These are phyloP conservation scores for Hemaris fuciformis DNA, from an alignment of 2,888 invertebrate species.

Conservation along the genomic window DNA sequence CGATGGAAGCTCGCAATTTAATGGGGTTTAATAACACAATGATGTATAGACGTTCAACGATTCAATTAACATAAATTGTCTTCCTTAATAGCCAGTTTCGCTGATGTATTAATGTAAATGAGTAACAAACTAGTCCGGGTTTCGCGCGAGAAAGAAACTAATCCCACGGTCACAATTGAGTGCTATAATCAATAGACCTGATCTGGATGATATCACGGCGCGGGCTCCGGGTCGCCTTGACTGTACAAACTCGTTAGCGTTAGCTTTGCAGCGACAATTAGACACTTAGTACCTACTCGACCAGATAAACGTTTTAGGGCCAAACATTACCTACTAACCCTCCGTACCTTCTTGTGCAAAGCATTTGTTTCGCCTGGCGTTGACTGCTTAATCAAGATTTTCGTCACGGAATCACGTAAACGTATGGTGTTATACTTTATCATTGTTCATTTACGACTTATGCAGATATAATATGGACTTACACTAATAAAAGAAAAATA, in stretches of 20 bases:
- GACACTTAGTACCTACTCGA: not conserved
- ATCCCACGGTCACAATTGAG: slow-evolving; percentile 47
- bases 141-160: slow-evolving; percentile 23
- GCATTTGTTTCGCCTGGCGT: not conserved
- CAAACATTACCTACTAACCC: not conserved
- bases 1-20: not conserved
- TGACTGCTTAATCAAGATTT: not conserved
- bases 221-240: slow-evolving; percentile 40
- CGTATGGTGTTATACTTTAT: not conserved
- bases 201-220: slow-evolving; percentile 61
- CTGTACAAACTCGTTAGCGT: slow-evolving; percentile 11
- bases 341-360: not conserved
- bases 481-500: no score
- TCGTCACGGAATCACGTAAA: not conserved
- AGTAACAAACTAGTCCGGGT: slow-evolving; percentile 19
- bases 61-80: slow-evolving; percentile 4
- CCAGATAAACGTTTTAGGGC: not conserved
- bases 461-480: no score
- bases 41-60: not conserved
- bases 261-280: slow-evolving; percentile 7
- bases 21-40: slow-evolving; percentile 5
- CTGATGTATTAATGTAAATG: slow-evolving; percentile 28
- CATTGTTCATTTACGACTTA: not conserved
- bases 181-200: slow-evolving; percentile 47
- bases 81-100: slow-evolving; percentile 21